Evolutionary conservation across 2,113 vertebrate species (phyloP).

Genomic region (Proteles cristata): DNA sequence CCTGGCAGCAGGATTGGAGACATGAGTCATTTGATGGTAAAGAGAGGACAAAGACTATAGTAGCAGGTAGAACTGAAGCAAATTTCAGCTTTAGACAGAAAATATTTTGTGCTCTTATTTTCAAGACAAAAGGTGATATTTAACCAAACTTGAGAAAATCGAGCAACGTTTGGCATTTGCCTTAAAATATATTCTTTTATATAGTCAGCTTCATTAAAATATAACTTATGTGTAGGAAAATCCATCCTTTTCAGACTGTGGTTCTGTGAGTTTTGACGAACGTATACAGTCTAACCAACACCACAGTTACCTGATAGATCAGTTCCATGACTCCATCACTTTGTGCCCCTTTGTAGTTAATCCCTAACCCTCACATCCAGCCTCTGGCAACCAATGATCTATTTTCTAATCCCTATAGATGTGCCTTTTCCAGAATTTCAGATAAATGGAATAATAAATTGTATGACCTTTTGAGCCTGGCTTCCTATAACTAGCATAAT

Average conservation of each 20-base stretch:
- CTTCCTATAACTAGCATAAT: no score
- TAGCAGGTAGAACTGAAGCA: background rate
- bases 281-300: background rate
- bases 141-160: background rate
- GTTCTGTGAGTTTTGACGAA: background rate
- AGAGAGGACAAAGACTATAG: background rate
- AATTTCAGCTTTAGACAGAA: background rate
- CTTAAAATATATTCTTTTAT: background rate
- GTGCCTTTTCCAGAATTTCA: background rate
- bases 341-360: background rate
- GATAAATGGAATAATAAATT: no score
- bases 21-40: background rate
- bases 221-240: background rate
- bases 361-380: background rate
- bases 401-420: background rate
- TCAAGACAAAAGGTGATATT: background rate
- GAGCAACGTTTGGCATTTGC: background rate
- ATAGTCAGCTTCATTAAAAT: background rate
- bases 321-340: background rate
- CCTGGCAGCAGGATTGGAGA: background rate
- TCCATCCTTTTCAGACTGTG: background rate
- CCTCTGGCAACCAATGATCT: background rate
- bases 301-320: background rate
- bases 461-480: no score
- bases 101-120: background rate